A percentile compares a stretch with the other conserved stretches of the same genome.
These are phyloP conservation scores for Limnephilus lunatus DNA, from an alignment of 2,888 invertebrate genomes.

Conservation along the genomic window DNA sequence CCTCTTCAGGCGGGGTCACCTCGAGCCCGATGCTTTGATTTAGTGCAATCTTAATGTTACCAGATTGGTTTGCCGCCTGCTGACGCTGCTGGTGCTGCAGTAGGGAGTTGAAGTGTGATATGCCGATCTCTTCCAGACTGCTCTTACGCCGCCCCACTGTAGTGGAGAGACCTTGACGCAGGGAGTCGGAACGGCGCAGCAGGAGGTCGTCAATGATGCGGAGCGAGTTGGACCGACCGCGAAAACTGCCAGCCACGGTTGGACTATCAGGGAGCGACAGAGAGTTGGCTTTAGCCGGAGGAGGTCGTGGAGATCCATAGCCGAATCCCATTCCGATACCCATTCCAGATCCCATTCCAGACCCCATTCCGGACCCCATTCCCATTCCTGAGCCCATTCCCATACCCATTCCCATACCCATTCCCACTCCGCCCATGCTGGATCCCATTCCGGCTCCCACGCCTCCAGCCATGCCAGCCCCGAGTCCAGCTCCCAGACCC, in stretches of 20 bases:
- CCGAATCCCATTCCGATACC: slow-evolving; percentile 82
- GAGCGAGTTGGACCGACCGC: slow-evolving; percentile 91
- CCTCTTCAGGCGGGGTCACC: slow-evolving; percentile 84
- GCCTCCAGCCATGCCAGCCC: slow-evolving; percentile 84
- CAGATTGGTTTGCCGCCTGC: slow-evolving; percentile 81
- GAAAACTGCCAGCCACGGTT: slow-evolving; percentile 86
- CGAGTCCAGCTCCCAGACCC: slow-evolving; percentile 76
- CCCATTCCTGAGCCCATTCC: slow-evolving; percentile 81
- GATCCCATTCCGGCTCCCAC: slow-evolving; percentile 80
- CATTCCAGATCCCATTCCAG: slow-evolving; percentile 81
- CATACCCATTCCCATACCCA: slow-evolving; percentile 84
- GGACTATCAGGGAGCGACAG: slow-evolving; percentile 93
- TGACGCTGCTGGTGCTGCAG: slow-evolving; percentile 75
- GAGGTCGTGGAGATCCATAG: slow-evolving; percentile 82
- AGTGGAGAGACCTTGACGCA: slow-evolving; percentile 88
- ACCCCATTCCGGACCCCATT: slow-evolving; percentile 80
- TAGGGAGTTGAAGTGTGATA: slow-evolving; percentile 86
- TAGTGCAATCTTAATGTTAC: slow-evolving; percentile 90
- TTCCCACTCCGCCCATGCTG: slow-evolving; percentile 84
- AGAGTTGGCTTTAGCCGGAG: slow-evolving; percentile 93
- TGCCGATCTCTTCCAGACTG: slow-evolving; percentile 90
- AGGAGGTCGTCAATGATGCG: slow-evolving; percentile 92
- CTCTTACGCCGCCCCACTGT: slow-evolving; percentile 84
- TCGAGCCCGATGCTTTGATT: slow-evolving; percentile 92
- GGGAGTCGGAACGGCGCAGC: slow-evolving; percentile 88